phyloP scores from a whole-genome alignment of 2,797 vertebrate genomes.

The Psittacula derbiana region DNA sequence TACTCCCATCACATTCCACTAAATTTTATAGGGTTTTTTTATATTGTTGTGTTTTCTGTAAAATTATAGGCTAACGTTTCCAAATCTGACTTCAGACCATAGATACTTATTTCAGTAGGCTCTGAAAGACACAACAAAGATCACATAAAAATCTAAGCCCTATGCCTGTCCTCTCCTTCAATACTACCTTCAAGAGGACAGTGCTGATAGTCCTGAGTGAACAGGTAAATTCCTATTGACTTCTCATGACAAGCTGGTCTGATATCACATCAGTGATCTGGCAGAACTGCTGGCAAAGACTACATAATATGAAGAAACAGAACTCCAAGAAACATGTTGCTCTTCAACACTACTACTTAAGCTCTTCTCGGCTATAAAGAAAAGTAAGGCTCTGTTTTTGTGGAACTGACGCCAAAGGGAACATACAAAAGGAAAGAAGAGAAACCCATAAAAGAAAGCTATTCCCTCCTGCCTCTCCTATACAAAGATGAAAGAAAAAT shows the following conservation, averaged over 20 bases:
- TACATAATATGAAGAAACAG: rapidly evolving
- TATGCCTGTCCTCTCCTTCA: background rate
- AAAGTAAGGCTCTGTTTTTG: background rate
- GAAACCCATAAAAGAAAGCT: background rate
- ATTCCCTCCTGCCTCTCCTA: background rate
- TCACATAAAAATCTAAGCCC: background rate
- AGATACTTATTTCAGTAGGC: background rate
- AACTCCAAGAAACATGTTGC: background rate
- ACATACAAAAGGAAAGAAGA: background rate
- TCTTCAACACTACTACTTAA: background rate
- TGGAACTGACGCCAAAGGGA: background rate
- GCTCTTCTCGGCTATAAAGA: background rate
- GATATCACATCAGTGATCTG: background rate
- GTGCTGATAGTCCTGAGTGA: background rate
- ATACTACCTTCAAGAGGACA: background rate
- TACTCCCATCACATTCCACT: background rate
- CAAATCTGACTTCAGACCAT: background rate
- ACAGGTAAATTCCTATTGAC: background rate
- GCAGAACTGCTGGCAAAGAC: background rate
- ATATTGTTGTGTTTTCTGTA: background rate
- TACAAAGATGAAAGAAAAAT: background rate
- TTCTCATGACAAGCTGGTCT: background rate
- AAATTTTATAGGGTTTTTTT: background rate
- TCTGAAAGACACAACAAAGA: background rate
- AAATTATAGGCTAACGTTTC: background rate